Percentiles rank a stretch among this genome's conserved stretches.
Evolutionary conservation across 23 tunicate genomes (phyloP).

Genomic region (Styela plicata): DNA sequence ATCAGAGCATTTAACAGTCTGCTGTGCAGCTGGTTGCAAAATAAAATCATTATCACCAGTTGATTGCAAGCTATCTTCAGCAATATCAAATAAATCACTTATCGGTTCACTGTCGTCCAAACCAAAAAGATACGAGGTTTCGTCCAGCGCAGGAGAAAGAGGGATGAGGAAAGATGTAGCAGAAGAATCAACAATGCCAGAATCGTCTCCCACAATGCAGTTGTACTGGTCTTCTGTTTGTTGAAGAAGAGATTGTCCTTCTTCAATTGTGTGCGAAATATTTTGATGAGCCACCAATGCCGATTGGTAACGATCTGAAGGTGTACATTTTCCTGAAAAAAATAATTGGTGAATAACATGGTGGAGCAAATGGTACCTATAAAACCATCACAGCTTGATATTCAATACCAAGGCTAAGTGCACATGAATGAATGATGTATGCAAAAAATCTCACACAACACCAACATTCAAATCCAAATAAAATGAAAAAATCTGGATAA

Average conservation of each 20-base stretch:
- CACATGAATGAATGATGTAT: too few relatives aligned
- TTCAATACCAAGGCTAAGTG: neutral
- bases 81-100: conserved; percentile 74
- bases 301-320: conserved; percentile 24
- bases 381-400: too few relatives aligned
- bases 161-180: conserved; percentile 64
- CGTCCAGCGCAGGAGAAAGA: conserved; percentile 55
- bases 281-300: conserved; percentile 33
- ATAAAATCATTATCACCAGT: neutral
- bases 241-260: conserved; percentile 26
- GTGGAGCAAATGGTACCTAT: conserved; percentile 20
- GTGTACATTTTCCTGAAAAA: neutral
- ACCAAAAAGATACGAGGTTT: conserved; percentile 60
- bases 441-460: too few relatives aligned
- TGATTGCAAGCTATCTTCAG: neutral
- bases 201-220: conserved; percentile 42
- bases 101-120: conserved; percentile 92
- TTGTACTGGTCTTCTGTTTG: conserved; percentile 56
- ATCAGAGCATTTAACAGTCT: neutral
- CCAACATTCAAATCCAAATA: too few relatives aligned
- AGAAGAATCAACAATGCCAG: conserved; percentile 65
- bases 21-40: neutral
- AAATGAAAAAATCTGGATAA: too few relatives aligned
- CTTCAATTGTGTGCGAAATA: conserved; percentile 35
- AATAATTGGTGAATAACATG: neutral